Evolutionary conservation across 2,888 invertebrate genomes (phyloP).

Genomic region (Sarcophaga variegata): DNA sequence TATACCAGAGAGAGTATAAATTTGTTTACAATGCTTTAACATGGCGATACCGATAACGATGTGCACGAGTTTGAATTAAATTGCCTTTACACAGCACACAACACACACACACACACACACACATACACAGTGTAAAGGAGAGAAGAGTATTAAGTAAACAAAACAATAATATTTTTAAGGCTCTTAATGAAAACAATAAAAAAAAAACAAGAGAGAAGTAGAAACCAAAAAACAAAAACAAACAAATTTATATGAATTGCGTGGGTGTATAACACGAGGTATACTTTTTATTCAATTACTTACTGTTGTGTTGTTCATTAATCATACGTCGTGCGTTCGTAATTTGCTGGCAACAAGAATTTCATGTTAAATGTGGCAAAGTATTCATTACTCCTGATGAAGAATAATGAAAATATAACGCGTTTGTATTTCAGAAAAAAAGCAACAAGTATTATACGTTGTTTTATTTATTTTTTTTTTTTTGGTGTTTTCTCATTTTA

Average conservation of each 20-base stretch:
- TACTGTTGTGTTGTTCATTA: background rate
- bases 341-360: background rate
- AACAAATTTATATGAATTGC: background rate
- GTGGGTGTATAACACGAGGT: conserved; percentile 1
- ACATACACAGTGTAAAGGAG: background rate
- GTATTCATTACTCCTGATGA: background rate
- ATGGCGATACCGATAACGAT: background rate
- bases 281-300: conserved; percentile 20
- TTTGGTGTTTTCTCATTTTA: background rate
- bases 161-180: conserved; percentile 6
- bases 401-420: background rate
- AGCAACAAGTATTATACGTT: background rate
- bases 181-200: background rate
- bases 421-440: background rate
- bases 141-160: background rate
- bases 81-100: background rate
- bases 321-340: conserved; percentile 23
- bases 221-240: background rate
- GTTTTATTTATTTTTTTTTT: no score
- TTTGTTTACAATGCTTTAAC: background rate
- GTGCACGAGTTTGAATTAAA: conserved; percentile 9
- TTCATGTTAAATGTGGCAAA: background rate
- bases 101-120: no score
- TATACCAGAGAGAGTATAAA: background rate
- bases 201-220: background rate